These are phyloP conservation scores for Cerastis rubricosa DNA, from an alignment of 2,888 invertebrate species.

Conservation along the genomic window DNA sequence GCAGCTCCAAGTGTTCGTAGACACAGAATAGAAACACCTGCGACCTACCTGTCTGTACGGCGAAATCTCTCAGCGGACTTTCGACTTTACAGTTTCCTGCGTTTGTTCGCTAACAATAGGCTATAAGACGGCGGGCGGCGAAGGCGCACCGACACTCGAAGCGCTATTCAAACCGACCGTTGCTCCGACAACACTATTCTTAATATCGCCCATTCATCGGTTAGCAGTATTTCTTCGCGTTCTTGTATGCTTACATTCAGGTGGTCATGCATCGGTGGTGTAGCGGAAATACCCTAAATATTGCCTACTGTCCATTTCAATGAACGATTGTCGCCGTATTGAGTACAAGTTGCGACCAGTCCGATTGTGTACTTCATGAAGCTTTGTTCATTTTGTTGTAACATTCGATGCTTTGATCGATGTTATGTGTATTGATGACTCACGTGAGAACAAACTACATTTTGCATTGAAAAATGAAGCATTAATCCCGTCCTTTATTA, in stretches of 20 bases:
- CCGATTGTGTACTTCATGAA: slow-evolving; percentile 41
- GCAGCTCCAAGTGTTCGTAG: slow-evolving; percentile 71
- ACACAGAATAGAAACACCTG: slow-evolving; percentile 83
- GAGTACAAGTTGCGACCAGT: slow-evolving; percentile 44
- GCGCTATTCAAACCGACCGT: slow-evolving; percentile 82
- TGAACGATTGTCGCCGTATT: slow-evolving; percentile 50
- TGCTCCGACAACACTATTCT: slow-evolving; percentile 76
- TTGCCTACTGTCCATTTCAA: slow-evolving; percentile 59
- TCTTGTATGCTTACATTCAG: slow-evolving; percentile 58
- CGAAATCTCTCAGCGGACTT: slow-evolving; percentile 87
- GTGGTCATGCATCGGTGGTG: slow-evolving; percentile 48
- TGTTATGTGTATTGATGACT: slow-evolving; percentile 21
- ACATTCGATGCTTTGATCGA: slow-evolving; percentile 22
- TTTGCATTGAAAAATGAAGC: slow-evolving; percentile 7
- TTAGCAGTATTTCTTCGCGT: slow-evolving; percentile 60
- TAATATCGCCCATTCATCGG: slow-evolving; percentile 78
- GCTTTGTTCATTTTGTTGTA: slow-evolving; percentile 34
- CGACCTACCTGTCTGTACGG: slow-evolving; percentile 87
- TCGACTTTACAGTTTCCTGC: slow-evolving; percentile 90
- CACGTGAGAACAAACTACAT: slow-evolving; percentile 15
- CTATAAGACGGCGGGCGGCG: slow-evolving; percentile 83
- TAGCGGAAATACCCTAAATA: slow-evolving; percentile 64
- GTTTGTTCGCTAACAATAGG: slow-evolving; percentile 89
- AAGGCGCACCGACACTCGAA: slow-evolving; percentile 81
- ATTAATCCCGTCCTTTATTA: not conserved